A percentile compares a stretch with the other conserved stretches of the same genome.
Evolutionary conservation across 2,113 vertebrate species (phyloP).

Genomic region (Calidris pygmaea): DNA sequence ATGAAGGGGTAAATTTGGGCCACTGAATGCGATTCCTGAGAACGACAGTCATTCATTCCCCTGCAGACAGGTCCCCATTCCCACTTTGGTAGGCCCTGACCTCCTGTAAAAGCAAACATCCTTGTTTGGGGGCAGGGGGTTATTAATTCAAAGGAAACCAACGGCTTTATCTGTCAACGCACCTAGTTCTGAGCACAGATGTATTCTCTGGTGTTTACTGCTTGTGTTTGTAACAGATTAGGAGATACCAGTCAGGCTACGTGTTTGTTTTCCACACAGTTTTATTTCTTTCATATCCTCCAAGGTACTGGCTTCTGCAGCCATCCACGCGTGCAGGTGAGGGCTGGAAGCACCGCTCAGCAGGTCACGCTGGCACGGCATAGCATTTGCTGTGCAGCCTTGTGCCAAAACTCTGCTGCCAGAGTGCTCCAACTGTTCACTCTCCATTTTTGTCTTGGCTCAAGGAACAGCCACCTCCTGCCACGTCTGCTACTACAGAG

Average conservation of each 20-base stretch:
- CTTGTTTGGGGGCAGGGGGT: not conserved
- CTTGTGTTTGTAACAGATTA: not conserved
- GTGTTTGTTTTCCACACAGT: not conserved
- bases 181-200: not conserved
- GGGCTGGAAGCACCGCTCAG: not conserved
- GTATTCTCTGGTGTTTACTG: not conserved
- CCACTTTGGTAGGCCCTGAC: not conserved
- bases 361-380: not conserved
- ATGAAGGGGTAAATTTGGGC: not conserved
- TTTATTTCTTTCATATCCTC: not conserved
- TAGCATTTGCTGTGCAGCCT: not conserved
- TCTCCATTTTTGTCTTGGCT: slow-evolving; percentile 66
- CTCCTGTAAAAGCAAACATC: not conserved
- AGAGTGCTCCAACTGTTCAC: slow-evolving; percentile 46
- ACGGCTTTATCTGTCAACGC: not conserved
- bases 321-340: not conserved
- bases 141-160: not conserved
- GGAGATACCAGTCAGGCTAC: not conserved
- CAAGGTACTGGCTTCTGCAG: not conserved
- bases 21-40: not conserved
- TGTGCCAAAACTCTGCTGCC: not conserved
- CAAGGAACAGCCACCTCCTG: slow-evolving; percentile 17
- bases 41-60: not conserved
- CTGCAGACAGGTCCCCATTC: too few relatives aligned
- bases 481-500: slow-evolving; percentile 13